Evolutionary conservation across 1,140 invertebrate species (phyloP).

Genomic region (Drosophila pachea): DNA sequence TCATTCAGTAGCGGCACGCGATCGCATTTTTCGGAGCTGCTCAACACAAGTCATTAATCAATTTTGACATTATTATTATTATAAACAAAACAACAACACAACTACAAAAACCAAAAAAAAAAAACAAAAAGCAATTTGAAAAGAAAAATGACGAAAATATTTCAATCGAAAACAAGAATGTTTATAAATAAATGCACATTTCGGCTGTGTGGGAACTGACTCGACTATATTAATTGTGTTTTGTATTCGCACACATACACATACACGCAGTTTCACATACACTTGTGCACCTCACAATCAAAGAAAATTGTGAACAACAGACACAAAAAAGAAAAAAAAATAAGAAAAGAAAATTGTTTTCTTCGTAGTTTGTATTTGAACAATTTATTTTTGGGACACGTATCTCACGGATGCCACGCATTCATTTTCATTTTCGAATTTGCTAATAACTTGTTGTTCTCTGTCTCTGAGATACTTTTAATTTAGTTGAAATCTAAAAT

Average conservation of each 20-base stretch:
- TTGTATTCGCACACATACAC: constrained; percentile 11
- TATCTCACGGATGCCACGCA: constrained; percentile 50
- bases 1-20: constrained; percentile 22
- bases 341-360: constrained; percentile 30
- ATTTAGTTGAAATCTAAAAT: constrained; percentile 15
- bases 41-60: constrained; percentile 43
- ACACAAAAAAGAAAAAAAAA: constrained; percentile 35
- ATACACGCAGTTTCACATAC: not conserved
- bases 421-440: constrained; percentile 44
- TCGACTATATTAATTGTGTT: constrained; percentile 61
- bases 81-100: constrained; percentile 50
- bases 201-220: constrained; percentile 33
- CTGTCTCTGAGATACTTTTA: constrained; percentile 31
- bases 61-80: constrained; percentile 53
- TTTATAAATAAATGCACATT: constrained; percentile 68
- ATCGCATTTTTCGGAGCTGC: constrained; percentile 10
- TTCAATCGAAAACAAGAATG: constrained; percentile 64
- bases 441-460: constrained; percentile 70
- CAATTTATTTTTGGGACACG: constrained; percentile 64
- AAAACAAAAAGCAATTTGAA: constrained; percentile 18
- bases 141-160: constrained; percentile 62
- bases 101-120: constrained; percentile 16
- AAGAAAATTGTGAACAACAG: constrained; percentile 10
- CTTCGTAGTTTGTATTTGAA: constrained; percentile 34
- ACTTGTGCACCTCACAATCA: not conserved